Percentiles rank a stretch among this genome's conserved stretches.
phyloP scores from a whole-genome alignment of 2,113 vertebrate species.

The Urocolius indicus region DNA sequence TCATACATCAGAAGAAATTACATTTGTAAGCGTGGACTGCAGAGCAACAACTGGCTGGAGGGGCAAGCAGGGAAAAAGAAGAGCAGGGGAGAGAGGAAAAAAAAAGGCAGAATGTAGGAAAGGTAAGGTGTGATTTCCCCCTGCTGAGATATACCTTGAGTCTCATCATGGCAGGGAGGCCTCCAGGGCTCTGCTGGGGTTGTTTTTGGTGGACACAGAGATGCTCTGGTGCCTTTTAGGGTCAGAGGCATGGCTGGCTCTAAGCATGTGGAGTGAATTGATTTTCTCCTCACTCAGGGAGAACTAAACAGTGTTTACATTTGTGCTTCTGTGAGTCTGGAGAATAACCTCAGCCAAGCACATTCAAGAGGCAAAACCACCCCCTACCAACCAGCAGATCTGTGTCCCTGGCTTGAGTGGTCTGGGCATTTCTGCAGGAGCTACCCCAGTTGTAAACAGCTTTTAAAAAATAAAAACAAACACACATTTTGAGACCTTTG shows the following conservation, averaged over 20 bases:
- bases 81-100: background rate
- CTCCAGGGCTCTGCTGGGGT: background rate
- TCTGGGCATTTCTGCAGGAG: background rate
- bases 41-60: background rate
- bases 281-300: background rate
- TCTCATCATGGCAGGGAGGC: fast-evolving
- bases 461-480: fast-evolving
- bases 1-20: conserved; percentile 46
- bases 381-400: background rate
- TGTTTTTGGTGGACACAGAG: background rate
- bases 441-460: background rate
- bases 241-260: fast-evolving
- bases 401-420: background rate
- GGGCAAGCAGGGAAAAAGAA: background rate
- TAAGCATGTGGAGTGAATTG: background rate
- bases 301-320: background rate
- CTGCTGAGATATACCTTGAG: background rate
- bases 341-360: background rate
- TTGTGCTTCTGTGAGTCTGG: background rate
- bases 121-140: background rate
- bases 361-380: fast-evolving
- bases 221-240: fast-evolving
- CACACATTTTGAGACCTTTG: background rate
- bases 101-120: background rate
- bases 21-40: background rate